Conservation (phyloP, 2,797 vertebrate species). For the Benthosema pterotum region DNA sequence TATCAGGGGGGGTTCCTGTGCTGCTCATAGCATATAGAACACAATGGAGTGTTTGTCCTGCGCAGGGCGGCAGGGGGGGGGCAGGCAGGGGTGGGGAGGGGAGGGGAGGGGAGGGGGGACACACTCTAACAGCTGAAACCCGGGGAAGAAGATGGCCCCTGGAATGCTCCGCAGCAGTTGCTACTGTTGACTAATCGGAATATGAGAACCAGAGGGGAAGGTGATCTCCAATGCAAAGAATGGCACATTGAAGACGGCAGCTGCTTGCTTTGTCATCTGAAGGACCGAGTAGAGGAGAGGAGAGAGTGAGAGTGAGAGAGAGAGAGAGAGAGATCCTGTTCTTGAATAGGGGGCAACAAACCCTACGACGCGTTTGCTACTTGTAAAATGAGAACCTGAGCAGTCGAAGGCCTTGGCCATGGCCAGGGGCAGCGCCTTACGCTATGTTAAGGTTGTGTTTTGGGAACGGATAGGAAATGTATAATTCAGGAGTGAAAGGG, state of each 20-base stretch:
- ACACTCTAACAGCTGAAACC: slow-evolving; percentile 94
- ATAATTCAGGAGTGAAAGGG: slow-evolving; percentile 66
- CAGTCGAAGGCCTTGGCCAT: slow-evolving; percentile 32
- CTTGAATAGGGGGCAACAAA: slow-evolving; percentile 68
- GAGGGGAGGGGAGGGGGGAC: too few relatives aligned
- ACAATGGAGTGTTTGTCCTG: slow-evolving; percentile 95
- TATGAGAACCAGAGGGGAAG: slow-evolving; percentile 97
- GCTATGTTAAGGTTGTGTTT: slow-evolving; percentile 66
- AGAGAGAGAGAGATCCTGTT: slow-evolving; percentile 70
- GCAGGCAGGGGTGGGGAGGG: too few relatives aligned
- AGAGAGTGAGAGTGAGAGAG: slow-evolving; percentile 74
- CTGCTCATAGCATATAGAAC: slow-evolving; percentile 78
- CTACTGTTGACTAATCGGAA: slow-evolving; percentile 99
- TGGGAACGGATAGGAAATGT: slow-evolving; percentile 72
- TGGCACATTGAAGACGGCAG: slow-evolving; percentile 97
- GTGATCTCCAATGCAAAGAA: slow-evolving; percentile 97
- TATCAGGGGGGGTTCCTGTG: slow-evolving; percentile 81
- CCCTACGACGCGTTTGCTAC: slow-evolving; percentile 70
- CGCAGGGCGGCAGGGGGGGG: too few relatives aligned
- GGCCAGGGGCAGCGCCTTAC: slow-evolving; percentile 52
- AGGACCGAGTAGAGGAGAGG: slow-evolving; percentile 85
- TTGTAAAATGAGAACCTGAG: slow-evolving; percentile 74
- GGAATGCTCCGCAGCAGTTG: slow-evolving; percentile 96
- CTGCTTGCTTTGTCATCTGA: slow-evolving; percentile 94
- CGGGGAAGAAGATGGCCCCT: slow-evolving; percentile 94